Conservation (phyloP, 2,888 invertebrate genomes). For the Parnassius glacialis region DNA sequence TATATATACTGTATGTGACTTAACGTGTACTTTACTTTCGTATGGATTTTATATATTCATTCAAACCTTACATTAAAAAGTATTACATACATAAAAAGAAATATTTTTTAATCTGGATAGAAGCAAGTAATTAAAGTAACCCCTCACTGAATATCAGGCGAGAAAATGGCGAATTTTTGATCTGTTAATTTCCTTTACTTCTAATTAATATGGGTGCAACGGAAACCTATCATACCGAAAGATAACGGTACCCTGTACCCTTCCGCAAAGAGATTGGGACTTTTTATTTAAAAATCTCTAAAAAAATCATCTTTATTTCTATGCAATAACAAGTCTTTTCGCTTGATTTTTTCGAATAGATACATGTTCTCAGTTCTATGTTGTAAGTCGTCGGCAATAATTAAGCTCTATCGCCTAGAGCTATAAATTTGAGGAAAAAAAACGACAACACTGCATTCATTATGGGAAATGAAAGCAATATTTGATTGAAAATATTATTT, state of each 20-base stretch:
- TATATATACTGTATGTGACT: no score
- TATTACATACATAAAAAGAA: background rate
- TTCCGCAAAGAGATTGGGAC: slow-evolving; percentile 1
- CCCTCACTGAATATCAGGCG: slow-evolving; percentile 9
- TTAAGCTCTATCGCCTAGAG: slow-evolving; percentile 23
- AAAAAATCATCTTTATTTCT: slow-evolving; percentile 2
- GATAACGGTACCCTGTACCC: slow-evolving; percentile 28
- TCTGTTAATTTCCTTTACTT: slow-evolving; percentile 31
- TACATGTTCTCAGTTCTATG: background rate
- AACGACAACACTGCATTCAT: slow-evolving; percentile 8
- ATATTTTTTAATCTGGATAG: slow-evolving; percentile 4
- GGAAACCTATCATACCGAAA: slow-evolving; percentile 27
- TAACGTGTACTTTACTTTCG: no score
- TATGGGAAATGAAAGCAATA: background rate
- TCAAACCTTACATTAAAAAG: no score
- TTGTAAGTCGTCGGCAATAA: slow-evolving; percentile 4
- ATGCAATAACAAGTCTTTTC: background rate
- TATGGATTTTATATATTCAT: no score
- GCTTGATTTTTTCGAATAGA: background rate
- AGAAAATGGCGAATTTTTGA: slow-evolving; percentile 22
- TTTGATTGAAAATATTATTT: background rate
- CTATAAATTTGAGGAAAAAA: slow-evolving; percentile 28
- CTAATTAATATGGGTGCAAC: slow-evolving; percentile 30
- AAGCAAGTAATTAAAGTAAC: slow-evolving; percentile 18
- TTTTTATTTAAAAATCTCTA: background rate